Conservation (phyloP, 2,888 invertebrate species). For the Trichopria drosophilae region DNA sequence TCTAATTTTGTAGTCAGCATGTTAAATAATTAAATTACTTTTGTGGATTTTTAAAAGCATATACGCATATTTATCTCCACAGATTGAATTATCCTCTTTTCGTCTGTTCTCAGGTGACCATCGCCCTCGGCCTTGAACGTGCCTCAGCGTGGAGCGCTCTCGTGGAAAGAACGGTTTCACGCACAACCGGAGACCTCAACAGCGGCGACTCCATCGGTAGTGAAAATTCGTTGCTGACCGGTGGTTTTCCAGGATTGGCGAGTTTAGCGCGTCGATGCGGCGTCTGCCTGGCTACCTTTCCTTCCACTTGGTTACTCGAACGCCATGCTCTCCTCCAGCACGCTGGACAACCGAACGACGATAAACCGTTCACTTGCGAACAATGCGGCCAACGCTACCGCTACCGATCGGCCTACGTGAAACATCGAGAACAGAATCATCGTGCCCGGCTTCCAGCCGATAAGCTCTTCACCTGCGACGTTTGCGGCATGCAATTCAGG, state of each 20-base stretch:
- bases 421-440: constrained; percentile 87
- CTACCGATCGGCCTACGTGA: constrained; percentile 81
- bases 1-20: too few relatives aligned
- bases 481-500: constrained; percentile 89
- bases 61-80: too few relatives aligned
- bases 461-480: constrained; percentile 87
- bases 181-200: constrained; percentile 59
- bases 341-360: constrained; percentile 70
- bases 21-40: too few relatives aligned
- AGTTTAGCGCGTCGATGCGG: constrained; percentile 68
- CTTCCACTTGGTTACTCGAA: constrained; percentile 84
- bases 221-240: constrained; percentile 41
- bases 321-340: constrained; percentile 85
- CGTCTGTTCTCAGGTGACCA: constrained; percentile 49
- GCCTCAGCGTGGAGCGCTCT: constrained; percentile 58
- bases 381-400: constrained; percentile 89
- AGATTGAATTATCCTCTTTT: constrained; percentile 6
- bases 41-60: too few relatives aligned
- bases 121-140: constrained; percentile 56
- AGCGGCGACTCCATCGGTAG: constrained; percentile 55
- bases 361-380: constrained; percentile 89
- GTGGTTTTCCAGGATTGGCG: constrained; percentile 51
- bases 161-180: constrained; percentile 45
- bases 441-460: constrained; percentile 84
- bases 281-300: constrained; percentile 83